Evolutionary conservation across 2,888 invertebrate species (phyloP).

Genomic region (Xylota segnis): DNA sequence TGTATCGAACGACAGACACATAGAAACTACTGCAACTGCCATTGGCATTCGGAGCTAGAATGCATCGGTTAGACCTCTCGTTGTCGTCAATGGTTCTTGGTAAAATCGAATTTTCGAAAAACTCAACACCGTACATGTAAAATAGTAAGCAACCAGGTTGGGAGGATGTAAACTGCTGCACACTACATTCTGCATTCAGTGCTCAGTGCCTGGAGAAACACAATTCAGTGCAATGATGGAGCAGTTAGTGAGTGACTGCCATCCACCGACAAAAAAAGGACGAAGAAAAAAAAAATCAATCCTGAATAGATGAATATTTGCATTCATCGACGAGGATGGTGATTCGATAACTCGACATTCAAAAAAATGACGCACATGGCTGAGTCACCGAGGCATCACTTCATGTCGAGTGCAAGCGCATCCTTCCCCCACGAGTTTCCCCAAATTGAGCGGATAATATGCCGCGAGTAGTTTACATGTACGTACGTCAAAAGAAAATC

Average conservation of each 20-base stretch:
- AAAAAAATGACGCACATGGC: constrained; percentile 27
- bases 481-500: neutral
- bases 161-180: constrained; percentile 22
- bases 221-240: constrained; percentile 70
- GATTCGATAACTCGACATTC: constrained; percentile 51
- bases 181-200: constrained; percentile 68
- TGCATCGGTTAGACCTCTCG: constrained; percentile 45
- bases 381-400: constrained; percentile 1
- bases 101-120: constrained; percentile 61
- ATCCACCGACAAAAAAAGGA: constrained; percentile 16
- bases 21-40: constrained; percentile 34
- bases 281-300: constrained; percentile 25
- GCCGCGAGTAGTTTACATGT: neutral
- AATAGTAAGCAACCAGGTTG: constrained; percentile 46
- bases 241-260: constrained; percentile 63
- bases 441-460: constrained; percentile 34
- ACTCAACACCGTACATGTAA: constrained; percentile 55
- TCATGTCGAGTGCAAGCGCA: constrained; percentile 23
- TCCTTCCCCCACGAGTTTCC: constrained; percentile 9
- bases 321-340: constrained; percentile 55
- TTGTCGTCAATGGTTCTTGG: constrained; percentile 56
- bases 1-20: constrained; percentile 19
- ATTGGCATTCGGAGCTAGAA: constrained; percentile 40
- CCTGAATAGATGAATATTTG: constrained; percentile 61
- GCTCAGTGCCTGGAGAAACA: constrained; percentile 55